Evolutionary conservation across 2,888 invertebrate genomes (phyloP).

Genomic region (Halictus quadricinctus): DNA sequence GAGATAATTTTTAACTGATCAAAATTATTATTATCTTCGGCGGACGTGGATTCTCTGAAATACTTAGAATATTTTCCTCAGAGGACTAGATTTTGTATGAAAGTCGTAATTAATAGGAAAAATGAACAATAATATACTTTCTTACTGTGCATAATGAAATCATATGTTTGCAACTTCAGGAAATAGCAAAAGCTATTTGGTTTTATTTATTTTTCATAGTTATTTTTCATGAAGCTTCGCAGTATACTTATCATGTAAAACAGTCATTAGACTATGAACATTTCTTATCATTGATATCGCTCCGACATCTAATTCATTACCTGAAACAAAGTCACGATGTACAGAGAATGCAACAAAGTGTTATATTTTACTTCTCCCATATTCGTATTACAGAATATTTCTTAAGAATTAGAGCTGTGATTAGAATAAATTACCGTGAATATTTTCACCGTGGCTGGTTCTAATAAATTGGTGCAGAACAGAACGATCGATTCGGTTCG

Average conservation of each 20-base stretch:
- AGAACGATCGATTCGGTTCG: neutral
- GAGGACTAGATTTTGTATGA: too few relatives aligned
- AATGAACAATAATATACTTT: too few relatives aligned
- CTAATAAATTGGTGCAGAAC: neutral
- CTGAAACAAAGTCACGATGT: neutral
- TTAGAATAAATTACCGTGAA: neutral
- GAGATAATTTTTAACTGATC: too few relatives aligned
- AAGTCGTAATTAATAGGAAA: too few relatives aligned
- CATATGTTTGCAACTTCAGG: too few relatives aligned
- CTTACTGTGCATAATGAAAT: too few relatives aligned
- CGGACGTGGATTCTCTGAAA: too few relatives aligned
- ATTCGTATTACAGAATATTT: neutral
- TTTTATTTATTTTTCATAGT: too few relatives aligned
- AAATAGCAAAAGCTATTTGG: too few relatives aligned
- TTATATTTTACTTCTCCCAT: neutral
- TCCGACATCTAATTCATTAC: neutral
- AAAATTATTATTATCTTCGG: too few relatives aligned
- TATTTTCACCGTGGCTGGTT: neutral
- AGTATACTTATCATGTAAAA: neutral
- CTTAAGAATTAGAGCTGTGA: neutral
- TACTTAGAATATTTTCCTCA: too few relatives aligned
- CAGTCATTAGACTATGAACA: neutral
- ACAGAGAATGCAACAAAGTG: neutral
- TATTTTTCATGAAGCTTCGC: neutral
- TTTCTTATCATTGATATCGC: neutral